Conservation (phyloP, 2,888 invertebrate species). For the Plusia festucae region DNA sequence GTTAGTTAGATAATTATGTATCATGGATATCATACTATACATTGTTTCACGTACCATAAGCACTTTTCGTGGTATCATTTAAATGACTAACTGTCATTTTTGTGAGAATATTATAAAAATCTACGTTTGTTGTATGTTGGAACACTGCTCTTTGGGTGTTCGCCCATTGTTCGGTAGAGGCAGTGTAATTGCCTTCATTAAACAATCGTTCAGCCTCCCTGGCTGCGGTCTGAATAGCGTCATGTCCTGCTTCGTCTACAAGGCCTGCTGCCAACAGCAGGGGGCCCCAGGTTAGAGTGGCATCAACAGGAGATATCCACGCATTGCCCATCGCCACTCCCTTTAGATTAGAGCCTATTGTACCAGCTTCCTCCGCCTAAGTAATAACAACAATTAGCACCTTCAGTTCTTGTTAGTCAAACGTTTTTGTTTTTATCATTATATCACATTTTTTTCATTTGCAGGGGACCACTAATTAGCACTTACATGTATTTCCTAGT, state of each 20-base stretch:
- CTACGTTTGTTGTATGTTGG: constrained; percentile 90
- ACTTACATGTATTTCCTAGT: background rate
- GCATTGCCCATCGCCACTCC: constrained; percentile 96
- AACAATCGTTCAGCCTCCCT: constrained; percentile 88
- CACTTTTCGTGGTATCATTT: constrained; percentile 63
- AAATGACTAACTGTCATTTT: constrained; percentile 70
- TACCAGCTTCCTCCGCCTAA: constrained; percentile 90
- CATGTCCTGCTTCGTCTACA: constrained; percentile 91
- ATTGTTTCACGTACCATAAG: constrained; percentile 60
- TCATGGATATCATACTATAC: too few relatives aligned
- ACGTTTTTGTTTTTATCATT: constrained; percentile 14
- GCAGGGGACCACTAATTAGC: constrained; percentile 1
- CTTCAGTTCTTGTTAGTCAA: background rate
- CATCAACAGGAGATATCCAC: constrained; percentile 97
- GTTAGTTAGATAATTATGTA: too few relatives aligned
- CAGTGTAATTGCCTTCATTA: constrained; percentile 87
- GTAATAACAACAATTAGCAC: constrained; percentile 17
- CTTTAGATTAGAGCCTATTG: constrained; percentile 91
- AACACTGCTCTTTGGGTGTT: constrained; percentile 90
- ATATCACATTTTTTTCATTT: constrained; percentile 3
- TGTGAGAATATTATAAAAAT: constrained; percentile 95
- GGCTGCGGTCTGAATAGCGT: constrained; percentile 89
- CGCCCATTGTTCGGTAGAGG: constrained; percentile 91
- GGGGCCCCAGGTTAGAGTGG: constrained; percentile 95
- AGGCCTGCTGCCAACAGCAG: constrained; percentile 93